These are phyloP conservation scores for Cossypha polioptera DNA, from an alignment of 2,797 vertebrate genomes.

Conservation along the genomic window DNA sequence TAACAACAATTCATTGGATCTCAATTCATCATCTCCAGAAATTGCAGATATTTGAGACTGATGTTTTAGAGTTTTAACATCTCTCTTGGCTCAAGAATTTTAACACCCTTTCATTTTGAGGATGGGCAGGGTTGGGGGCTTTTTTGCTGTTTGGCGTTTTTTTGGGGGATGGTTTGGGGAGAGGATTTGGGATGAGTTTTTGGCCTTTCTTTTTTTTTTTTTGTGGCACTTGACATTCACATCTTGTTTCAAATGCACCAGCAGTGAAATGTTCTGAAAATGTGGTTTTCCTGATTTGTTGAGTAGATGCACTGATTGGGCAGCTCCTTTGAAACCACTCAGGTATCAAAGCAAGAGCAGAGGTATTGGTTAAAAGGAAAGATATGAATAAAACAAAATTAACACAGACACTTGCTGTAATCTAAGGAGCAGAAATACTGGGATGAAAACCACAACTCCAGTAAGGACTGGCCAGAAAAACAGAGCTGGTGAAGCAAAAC, in stretches of 20 bases:
- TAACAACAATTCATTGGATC: background rate
- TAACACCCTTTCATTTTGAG: background rate
- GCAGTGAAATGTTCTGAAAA: background rate
- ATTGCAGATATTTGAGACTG: background rate
- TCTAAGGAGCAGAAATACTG: background rate
- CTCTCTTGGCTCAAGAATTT: background rate
- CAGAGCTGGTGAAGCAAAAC: background rate
- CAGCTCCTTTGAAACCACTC: background rate
- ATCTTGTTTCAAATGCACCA: background rate
- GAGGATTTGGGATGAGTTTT: background rate
- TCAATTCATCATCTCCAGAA: background rate
- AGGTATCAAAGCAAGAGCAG: background rate
- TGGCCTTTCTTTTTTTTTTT: background rate
- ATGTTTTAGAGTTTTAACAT: background rate
- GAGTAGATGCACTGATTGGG: background rate
- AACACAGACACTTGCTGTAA: background rate
- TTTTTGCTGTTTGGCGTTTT: background rate
- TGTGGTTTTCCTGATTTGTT: background rate
- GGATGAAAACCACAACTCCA: background rate
- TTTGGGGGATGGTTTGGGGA: fast-evolving
- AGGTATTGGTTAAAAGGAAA: background rate
- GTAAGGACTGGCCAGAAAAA: background rate
- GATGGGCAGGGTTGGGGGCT: fast-evolving
- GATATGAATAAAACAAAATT: background rate
- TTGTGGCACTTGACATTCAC: background rate